Percentiles rank a stretch among this genome's conserved stretches.
Conservation (phyloP, 2,113 vertebrate species). For the Oryzias woworae region DNA sequence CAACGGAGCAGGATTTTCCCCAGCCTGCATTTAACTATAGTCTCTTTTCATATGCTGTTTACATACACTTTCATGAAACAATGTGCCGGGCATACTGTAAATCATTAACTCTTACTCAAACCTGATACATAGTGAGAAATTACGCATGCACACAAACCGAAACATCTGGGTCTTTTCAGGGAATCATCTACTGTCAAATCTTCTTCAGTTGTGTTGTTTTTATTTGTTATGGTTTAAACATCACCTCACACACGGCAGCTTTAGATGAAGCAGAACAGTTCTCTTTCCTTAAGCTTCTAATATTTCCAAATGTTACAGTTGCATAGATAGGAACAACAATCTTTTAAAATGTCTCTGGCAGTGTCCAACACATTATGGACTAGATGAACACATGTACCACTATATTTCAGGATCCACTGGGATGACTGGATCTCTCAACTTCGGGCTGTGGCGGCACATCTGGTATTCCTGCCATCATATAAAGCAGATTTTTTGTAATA, state of each 20-base stretch:
- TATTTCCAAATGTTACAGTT: conserved; percentile 22
- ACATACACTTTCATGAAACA: not conserved
- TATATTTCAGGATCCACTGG: conserved; percentile 20
- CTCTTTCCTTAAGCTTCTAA: conserved; percentile 11
- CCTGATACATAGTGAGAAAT: conserved; percentile 21
- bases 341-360: conserved; percentile 20
- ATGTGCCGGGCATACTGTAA: conserved; percentile 23
- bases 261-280: conserved; percentile 13
- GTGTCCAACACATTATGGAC: conserved; percentile 20
- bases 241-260: conserved; percentile 31
- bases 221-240: conserved; percentile 47
- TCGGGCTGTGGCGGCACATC: conserved; percentile 12
- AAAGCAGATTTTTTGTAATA: conserved; percentile 26
- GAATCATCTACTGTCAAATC: conserved; percentile 62
- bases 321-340: conserved; percentile 14
- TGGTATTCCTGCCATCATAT: conserved; percentile 28
- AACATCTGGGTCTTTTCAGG: conserved; percentile 65
- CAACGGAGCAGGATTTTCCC: conserved; percentile 18
- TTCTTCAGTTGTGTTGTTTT: conserved; percentile 53
- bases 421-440: conserved; percentile 20
- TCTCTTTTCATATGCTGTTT: conserved; percentile 30
- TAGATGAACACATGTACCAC: conserved; percentile 16
- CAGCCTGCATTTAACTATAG: conserved; percentile 26
- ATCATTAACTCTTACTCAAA: conserved; percentile 35
- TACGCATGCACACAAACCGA: conserved; percentile 12